Evolutionary conservation across 1,140 invertebrate species (phyloP).

Genomic region (Physella acuta): DNA sequence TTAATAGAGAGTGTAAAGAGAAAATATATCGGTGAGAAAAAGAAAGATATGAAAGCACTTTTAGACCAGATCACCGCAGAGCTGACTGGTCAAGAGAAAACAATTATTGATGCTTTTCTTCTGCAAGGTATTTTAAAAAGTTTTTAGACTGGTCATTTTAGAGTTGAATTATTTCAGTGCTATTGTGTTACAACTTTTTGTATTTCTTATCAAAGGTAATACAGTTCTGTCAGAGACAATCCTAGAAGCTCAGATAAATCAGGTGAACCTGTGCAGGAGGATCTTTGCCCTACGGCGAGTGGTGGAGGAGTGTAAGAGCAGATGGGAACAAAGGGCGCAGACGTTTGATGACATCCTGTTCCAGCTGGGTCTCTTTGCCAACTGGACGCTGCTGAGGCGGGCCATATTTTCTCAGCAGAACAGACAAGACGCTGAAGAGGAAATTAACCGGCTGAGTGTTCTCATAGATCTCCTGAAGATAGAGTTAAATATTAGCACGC

Average conservation of each 20-base stretch:
- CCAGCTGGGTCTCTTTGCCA: background rate
- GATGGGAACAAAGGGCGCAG: background rate
- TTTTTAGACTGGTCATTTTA: no score
- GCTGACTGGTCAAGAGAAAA: background rate
- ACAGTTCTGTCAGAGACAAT: conserved; percentile 6
- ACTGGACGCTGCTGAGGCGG: conserved; percentile 34
- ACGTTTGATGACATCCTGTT: background rate
- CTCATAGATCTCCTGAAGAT: conserved; percentile 54
- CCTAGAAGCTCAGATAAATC: conserved; percentile 15
- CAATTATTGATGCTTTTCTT: conserved; percentile 6
- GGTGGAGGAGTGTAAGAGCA: background rate
- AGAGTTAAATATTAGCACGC: conserved; percentile 45
- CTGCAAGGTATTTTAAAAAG: conserved; percentile 1
- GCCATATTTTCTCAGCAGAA: conserved; percentile 41
- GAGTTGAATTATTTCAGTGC: no score
- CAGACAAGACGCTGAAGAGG: conserved; percentile 30
- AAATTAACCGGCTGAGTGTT: conserved; percentile 54
- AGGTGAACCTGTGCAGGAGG: conserved; percentile 6
- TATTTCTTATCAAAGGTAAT: background rate
- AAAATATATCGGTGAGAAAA: conserved; percentile 3
- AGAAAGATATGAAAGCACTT: background rate
- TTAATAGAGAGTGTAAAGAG: conserved; percentile 8
- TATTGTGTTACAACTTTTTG: no score
- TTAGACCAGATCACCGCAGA: background rate
- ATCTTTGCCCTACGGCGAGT: background rate